These are phyloP conservation scores for Heliocidaris erythrogramma DNA, from an alignment of 35 echinoderm and acorn worm genomes.

Conservation along the genomic window DNA sequence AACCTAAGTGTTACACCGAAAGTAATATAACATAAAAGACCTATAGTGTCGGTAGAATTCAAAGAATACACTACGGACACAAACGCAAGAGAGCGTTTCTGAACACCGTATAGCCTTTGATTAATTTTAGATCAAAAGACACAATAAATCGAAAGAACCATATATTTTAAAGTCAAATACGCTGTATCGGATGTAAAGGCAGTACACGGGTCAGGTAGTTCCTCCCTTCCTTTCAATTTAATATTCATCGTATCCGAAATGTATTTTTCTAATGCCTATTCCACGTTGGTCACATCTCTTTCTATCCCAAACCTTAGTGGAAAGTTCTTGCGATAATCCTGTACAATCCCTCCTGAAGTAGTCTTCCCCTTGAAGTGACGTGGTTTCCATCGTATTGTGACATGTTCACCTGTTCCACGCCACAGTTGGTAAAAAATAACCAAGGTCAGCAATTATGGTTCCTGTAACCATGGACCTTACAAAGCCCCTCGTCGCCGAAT, in stretches of 20 bases:
- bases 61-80: background rate
- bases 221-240: background rate
- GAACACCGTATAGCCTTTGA: too few species aligned
- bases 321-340: background rate
- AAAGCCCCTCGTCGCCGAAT: background rate
- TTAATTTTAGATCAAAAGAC: too few species aligned
- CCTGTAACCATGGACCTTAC: background rate
- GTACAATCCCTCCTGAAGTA: background rate
- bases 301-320: background rate
- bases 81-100: too few species aligned
- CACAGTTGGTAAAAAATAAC: constrained; percentile 5
- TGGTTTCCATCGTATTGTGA: constrained; percentile 2
- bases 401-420: background rate
- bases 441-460: background rate
- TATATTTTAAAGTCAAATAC: too few species aligned
- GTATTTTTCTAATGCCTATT: background rate
- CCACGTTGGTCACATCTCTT: background rate
- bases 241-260: background rate
- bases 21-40: too few species aligned
- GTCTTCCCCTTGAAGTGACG: background rate
- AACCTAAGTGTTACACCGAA: too few species aligned
- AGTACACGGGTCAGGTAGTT: background rate
- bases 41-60: background rate
- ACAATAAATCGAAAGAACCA: too few species aligned
- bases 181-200: too few species aligned